Percentiles rank a stretch among this genome's conserved stretches.
Conservation (phyloP, 2,888 invertebrate species). For the Thecophora atra region DNA sequence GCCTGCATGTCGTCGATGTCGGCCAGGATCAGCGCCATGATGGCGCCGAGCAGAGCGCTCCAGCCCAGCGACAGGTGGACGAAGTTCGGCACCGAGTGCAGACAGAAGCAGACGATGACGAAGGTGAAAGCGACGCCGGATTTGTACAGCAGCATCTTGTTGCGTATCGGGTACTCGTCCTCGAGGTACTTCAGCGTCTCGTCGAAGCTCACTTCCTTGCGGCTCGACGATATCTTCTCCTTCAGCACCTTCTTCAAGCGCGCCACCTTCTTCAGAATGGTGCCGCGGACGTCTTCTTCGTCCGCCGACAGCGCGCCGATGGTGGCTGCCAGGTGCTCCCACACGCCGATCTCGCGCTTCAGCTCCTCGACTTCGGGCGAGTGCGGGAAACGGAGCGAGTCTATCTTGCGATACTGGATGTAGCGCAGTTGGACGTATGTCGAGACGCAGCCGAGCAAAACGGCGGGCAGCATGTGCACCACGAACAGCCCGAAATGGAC, state of each 20-base stretch:
- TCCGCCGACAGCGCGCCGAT: conserved; percentile 81
- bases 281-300: conserved; percentile 79
- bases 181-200: conserved; percentile 69
- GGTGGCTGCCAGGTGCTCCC: conserved; percentile 79
- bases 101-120: conserved; percentile 80
- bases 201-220: conserved; percentile 70
- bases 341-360: conserved; percentile 80
- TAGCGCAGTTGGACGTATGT: conserved; percentile 75
- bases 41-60: conserved; percentile 84
- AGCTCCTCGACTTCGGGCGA: conserved; percentile 74
- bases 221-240: conserved; percentile 68
- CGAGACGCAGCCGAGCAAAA: conserved; percentile 72
- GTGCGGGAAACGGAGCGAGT: conserved; percentile 73
- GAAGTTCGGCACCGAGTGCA: conserved; percentile 80
- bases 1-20: conserved; percentile 81
- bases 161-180: conserved; percentile 79
- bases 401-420: conserved; percentile 75
- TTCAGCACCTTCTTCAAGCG: conserved; percentile 72
- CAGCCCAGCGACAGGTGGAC: conserved; percentile 80
- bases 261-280: conserved; percentile 76
- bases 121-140: conserved; percentile 75
- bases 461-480: conserved; percentile 81
- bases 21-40: conserved; percentile 79
- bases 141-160: conserved; percentile 78
- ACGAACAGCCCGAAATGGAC: conserved; percentile 82